Percentiles rank a stretch among this genome's conserved stretches.
Evolutionary conservation across 2,888 invertebrate genomes (phyloP).

Genomic region (Drosophila yooni): DNA sequence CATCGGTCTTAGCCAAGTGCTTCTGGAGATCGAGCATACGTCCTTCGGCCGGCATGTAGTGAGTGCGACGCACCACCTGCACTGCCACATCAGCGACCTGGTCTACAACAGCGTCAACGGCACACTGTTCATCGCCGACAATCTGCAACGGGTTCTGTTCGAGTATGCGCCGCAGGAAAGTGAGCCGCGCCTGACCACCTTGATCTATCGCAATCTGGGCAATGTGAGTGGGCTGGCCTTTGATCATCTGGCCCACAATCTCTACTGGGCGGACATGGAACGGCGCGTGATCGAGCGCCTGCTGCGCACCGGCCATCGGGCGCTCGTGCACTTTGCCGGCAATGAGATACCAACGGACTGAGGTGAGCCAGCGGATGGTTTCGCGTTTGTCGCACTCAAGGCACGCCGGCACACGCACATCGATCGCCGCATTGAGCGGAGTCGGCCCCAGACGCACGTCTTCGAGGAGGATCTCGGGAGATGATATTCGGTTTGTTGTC

Average conservation of each 20-base stretch:
- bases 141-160: slow-evolving; percentile 85
- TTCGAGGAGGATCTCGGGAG: slow-evolving; percentile 83
- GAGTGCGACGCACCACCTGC: slow-evolving; percentile 85
- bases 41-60: slow-evolving; percentile 88
- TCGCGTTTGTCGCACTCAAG: slow-evolving; percentile 88
- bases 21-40: slow-evolving; percentile 89
- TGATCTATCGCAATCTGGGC: slow-evolving; percentile 85
- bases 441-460: slow-evolving; percentile 84
- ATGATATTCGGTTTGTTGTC: slow-evolving; percentile 82
- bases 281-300: slow-evolving; percentile 88
- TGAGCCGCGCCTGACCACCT: slow-evolving; percentile 29
- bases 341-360: slow-evolving; percentile 89
- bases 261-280: slow-evolving; percentile 90
- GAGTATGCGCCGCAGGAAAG: slow-evolving; percentile 79
- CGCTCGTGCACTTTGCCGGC: slow-evolving; percentile 87
- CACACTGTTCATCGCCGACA: slow-evolving; percentile 86
- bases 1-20: slow-evolving; percentile 86
- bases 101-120: slow-evolving; percentile 88
- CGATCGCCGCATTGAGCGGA: slow-evolving; percentile 89
- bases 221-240: slow-evolving; percentile 87
- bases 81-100: slow-evolving; percentile 88
- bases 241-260: slow-evolving; percentile 89
- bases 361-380: slow-evolving; percentile 86
- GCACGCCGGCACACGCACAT: slow-evolving; percentile 86
- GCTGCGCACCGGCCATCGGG: slow-evolving; percentile 87